phyloP scores from a whole-genome alignment of 2,888 invertebrate genomes.

The Saturnia pavonia region DNA sequence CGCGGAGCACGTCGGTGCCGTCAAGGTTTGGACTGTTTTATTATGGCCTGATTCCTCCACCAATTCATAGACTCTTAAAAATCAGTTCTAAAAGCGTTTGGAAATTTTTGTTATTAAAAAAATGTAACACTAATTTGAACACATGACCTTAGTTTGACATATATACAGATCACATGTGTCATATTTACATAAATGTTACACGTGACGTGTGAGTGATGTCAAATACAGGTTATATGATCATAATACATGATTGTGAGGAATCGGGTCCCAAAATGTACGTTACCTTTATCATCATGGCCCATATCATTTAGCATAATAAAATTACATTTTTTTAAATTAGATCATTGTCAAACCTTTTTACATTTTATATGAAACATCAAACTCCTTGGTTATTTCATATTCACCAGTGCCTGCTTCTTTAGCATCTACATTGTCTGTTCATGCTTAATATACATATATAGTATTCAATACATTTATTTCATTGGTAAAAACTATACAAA shows the following conservation, averaged over 20 bases:
- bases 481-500: too few species aligned
- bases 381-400: conserved; percentile 3
- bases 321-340: conserved; percentile 38
- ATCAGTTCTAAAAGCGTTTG: background rate
- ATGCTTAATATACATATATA: conserved; percentile 16
- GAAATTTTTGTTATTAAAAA: background rate
- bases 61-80: background rate
- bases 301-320: conserved; percentile 27
- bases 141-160: too few species aligned
- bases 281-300: conserved; percentile 26
- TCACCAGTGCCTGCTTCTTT: conserved; percentile 11
- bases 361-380: background rate
- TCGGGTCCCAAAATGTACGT: conserved; percentile 34
- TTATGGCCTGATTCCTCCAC: conserved; percentile 32
- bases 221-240: too few species aligned
- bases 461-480: conserved; percentile 24
- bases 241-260: conserved; percentile 24
- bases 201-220: too few species aligned
- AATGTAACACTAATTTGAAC: background rate
- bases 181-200: too few species aligned
- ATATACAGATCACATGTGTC: too few species aligned
- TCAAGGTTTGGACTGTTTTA: conserved; percentile 79
- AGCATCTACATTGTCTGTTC: conserved; percentile 1
- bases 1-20: conserved; percentile 89
- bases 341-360: conserved; percentile 11